Evolutionary conservation across 1,140 invertebrate species (phyloP).

Genomic region (Neodiprion virginianus): DNA sequence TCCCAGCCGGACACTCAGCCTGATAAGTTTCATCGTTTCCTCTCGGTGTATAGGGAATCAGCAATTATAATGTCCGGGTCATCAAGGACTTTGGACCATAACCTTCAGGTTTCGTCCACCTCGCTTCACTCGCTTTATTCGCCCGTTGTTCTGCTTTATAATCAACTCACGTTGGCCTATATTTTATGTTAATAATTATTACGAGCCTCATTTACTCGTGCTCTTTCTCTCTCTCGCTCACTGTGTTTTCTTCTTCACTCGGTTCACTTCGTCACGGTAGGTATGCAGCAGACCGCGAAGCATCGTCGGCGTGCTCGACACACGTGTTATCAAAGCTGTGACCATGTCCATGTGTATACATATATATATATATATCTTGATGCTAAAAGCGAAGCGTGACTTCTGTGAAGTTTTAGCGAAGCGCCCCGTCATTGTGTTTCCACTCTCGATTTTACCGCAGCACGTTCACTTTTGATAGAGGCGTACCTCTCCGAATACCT

Average conservation of each 20-base stretch:
- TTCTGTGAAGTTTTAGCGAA: not conserved
- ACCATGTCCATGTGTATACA: too few relatives aligned
- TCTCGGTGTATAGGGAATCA: not conserved
- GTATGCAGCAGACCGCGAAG: too few relatives aligned
- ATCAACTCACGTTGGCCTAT: not conserved
- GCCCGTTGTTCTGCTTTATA: not conserved
- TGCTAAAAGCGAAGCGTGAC: not conserved
- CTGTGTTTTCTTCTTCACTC: too few relatives aligned
- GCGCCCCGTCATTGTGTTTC: not conserved
- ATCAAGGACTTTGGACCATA: not conserved
- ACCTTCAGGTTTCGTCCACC: not conserved
- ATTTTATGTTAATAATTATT: slow-evolving; percentile 4
- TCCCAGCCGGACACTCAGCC: not conserved
- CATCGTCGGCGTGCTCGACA: too few relatives aligned
- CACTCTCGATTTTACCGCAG: not conserved
- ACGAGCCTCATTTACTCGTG: not conserved
- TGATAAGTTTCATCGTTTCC: not conserved
- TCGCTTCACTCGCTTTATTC: not conserved
- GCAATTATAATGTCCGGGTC: not conserved
- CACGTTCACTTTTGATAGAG: slow-evolving; percentile 5
- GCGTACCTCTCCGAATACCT: not conserved
- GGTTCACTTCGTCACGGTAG: too few relatives aligned
- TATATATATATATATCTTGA: not conserved
- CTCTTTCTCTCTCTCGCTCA: too few relatives aligned
- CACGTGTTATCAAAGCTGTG: too few relatives aligned